These are phyloP conservation scores for Myrmecobius fasciatus DNA, from an alignment of 2,113 vertebrate genomes.

Conservation along the genomic window DNA sequence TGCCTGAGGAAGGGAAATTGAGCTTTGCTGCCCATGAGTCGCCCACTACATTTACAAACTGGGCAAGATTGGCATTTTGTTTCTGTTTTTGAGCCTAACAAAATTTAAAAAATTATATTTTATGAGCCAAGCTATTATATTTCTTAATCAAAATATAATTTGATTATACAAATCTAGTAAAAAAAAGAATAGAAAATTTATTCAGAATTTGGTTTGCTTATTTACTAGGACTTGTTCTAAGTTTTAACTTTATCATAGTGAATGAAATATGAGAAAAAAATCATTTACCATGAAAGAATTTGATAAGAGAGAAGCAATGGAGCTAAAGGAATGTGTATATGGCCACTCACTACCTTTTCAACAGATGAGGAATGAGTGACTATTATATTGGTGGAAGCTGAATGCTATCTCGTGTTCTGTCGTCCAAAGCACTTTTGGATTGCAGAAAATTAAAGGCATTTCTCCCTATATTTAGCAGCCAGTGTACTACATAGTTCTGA, in stretches of 20 bases:
- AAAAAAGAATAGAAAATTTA: neutral
- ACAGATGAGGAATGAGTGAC: slow-evolving; percentile 32
- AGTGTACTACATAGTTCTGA: slow-evolving; percentile 66
- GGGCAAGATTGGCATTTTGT: no score
- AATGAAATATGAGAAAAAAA: neutral
- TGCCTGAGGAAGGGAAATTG: neutral
- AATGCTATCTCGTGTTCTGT: slow-evolving; percentile 57
- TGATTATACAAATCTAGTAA: neutral
- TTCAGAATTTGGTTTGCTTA: neutral
- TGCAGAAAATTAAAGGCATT: slow-evolving; percentile 69
- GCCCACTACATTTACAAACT: neutral
- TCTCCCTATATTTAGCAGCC: slow-evolving; percentile 74
- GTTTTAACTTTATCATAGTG: neutral
- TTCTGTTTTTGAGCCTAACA: no score
- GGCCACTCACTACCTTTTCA: neutral
- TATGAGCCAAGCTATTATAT: neutral
- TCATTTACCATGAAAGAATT: neutral
- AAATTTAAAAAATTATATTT: neutral
- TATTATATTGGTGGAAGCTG: slow-evolving; percentile 26
- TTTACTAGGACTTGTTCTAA: neutral
- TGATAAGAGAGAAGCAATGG: slow-evolving; percentile 6
- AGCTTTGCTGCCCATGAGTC: neutral
- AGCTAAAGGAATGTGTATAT: slow-evolving; percentile 34
- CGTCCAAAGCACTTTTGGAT: slow-evolving; percentile 65
- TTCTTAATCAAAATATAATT: neutral